A percentile compares a stretch with the other conserved stretches of the same genome.
Conservation (phyloP, 2,113 vertebrate genomes). For the Callipepla squamata region DNA sequence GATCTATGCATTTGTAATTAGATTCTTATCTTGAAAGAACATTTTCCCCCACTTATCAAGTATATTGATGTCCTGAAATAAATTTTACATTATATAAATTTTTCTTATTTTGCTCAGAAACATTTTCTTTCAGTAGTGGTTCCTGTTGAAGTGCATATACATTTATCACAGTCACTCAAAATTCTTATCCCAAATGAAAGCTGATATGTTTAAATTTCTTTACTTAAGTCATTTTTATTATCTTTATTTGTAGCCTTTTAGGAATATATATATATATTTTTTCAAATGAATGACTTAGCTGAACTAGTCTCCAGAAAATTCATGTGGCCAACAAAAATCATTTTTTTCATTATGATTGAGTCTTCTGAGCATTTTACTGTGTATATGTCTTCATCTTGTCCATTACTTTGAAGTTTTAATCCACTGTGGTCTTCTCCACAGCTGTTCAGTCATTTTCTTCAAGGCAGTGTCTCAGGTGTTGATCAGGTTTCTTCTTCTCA, state of each 20-base stretch:
- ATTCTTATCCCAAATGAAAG: not conserved
- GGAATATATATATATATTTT: conserved; percentile 14
- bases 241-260: conserved; percentile 14
- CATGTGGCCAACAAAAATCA: conserved; percentile 12
- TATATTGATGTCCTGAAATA: not conserved
- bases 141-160: not conserved
- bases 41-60: not conserved
- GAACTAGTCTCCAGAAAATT: conserved; percentile 25
- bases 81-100: not conserved
- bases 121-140: not conserved
- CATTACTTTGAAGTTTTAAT: not conserved
- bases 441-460: not conserved
- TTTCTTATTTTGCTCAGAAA: not conserved
- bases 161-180: not conserved
- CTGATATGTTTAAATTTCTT: not conserved
- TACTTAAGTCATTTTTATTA: not conserved
- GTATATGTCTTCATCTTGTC: not conserved
- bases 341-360: not conserved
- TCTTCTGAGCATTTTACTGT: not conserved
- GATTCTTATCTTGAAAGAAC: not conserved
- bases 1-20: not conserved
- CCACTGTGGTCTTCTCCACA: not conserved
- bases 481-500: not conserved
- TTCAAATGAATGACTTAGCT: not conserved
- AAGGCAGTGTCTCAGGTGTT: not conserved